A percentile compares a stretch with the other conserved stretches of the same genome.
phyloP scores from a whole-genome alignment of 2,888 invertebrate species.

The Polia nebulosa region DNA sequence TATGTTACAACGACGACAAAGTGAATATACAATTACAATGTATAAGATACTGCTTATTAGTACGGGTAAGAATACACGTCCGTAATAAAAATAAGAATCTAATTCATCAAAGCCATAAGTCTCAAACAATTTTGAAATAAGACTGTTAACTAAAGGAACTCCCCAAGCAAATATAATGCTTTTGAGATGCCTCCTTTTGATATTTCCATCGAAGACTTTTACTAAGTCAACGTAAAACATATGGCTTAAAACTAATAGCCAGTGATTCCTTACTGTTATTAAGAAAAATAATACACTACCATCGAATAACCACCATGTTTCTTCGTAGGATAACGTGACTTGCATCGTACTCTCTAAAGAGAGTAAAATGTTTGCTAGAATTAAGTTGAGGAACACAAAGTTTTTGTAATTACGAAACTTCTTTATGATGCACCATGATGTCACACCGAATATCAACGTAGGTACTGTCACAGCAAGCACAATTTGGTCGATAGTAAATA shows the following conservation, averaged over 20 bases:
- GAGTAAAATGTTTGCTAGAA: neutral
- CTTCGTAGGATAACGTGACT: neutral
- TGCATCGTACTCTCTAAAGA: neutral
- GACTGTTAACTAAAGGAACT: neutral
- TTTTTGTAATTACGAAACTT: neutral
- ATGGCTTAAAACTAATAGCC: neutral
- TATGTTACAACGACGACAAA: neutral
- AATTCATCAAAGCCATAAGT: too few relatives aligned
- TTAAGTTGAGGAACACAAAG: neutral
- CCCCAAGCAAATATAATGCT: neutral
- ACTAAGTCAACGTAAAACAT: slow-evolving; percentile 1
- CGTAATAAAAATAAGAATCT: too few relatives aligned
- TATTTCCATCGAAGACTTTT: neutral
- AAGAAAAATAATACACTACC: neutral
- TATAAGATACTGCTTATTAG: neutral
- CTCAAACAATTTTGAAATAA: too few relatives aligned
- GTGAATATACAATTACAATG: neutral
- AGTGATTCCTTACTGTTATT: neutral
- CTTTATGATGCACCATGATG: neutral
- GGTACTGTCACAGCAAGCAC: neutral
- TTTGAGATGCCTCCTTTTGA: neutral
- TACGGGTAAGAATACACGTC: neutral
- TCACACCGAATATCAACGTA: neutral
- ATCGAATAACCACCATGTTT: neutral
- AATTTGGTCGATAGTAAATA: neutral